Evolutionary conservation across 1,140 invertebrate genomes (phyloP).

Genomic region (Medauroidea extradentata): DNA sequence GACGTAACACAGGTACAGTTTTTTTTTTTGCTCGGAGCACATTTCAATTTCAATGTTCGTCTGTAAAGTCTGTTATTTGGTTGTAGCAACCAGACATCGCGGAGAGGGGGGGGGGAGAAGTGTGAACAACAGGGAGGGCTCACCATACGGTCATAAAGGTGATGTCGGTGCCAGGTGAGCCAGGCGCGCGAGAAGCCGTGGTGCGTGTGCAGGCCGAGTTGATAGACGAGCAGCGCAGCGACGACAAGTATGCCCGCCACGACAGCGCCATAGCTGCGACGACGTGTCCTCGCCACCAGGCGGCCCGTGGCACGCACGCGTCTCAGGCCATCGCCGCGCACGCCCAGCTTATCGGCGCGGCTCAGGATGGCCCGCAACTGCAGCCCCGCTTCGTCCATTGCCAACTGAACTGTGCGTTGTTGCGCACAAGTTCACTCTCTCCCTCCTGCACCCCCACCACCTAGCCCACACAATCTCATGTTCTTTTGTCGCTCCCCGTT

Average conservation of each 20-base stretch:
- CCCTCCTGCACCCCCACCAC: too few species aligned
- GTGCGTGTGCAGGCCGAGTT: conserved; percentile 12
- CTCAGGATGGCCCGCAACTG: conserved; percentile 2
- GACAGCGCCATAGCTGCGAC: neutral
- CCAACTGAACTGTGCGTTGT: neutral
- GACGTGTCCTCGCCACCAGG: neutral
- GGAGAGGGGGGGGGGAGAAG: too few species aligned
- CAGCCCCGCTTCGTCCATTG: conserved; percentile 8
- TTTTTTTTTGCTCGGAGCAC: too few species aligned
- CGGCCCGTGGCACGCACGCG: neutral
- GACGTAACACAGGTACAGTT: too few species aligned
- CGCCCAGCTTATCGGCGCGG: conserved; percentile 9
- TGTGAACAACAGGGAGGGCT: too few species aligned
- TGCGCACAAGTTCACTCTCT: too few species aligned
- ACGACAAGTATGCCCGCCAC: conserved; percentile 10
- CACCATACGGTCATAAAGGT: conserved; percentile 9
- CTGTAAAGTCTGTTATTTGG: too few species aligned
- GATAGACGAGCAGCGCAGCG: conserved; percentile 3
- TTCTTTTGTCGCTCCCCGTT: too few species aligned
- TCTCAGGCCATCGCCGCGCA: neutral
- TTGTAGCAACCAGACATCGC: too few species aligned
- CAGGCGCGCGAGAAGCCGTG: conserved; percentile 10
- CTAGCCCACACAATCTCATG: too few species aligned
- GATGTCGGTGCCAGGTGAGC: conserved; percentile 6
- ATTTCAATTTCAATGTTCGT: too few species aligned